phyloP scores from a whole-genome alignment of 2,797 vertebrate genomes.

The Enteromius treurensis region DNA sequence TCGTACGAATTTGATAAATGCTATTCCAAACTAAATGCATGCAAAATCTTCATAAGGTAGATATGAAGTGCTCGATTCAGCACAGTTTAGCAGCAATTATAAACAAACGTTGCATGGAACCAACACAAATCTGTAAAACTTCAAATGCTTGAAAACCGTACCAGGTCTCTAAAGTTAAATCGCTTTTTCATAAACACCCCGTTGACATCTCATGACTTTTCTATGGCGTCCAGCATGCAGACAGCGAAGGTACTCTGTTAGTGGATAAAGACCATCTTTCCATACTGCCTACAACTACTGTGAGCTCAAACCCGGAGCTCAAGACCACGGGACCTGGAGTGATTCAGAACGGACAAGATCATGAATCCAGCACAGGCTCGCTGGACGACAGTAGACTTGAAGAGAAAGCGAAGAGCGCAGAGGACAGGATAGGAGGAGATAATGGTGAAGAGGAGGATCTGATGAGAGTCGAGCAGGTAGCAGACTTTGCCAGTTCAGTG shows the following conservation, averaged over 20 bases:
- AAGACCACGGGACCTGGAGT: not conserved
- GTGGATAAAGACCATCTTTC: constrained; percentile 70
- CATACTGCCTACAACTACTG: constrained; percentile 67
- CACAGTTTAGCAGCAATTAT: not conserved
- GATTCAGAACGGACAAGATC: not conserved
- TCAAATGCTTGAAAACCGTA: not conserved
- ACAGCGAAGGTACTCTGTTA: constrained; percentile 84
- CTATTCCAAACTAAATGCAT: not conserved
- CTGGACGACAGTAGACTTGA: constrained; percentile 35
- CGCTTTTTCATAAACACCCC: constrained; percentile 43
- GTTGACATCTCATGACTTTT: constrained; percentile 69
- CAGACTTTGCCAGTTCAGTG: constrained; percentile 85
- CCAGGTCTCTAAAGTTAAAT: not conserved
- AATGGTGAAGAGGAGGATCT: constrained; percentile 75
- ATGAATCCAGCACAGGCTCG: constrained; percentile 63
- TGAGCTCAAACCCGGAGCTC: constrained; percentile 69
- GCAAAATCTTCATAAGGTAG: not conserved
- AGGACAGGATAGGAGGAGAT: constrained; percentile 61
- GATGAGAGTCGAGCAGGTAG: constrained; percentile 93
- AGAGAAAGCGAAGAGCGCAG: constrained; percentile 20
- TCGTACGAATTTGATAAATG: not conserved
- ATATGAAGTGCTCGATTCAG: too few species aligned
- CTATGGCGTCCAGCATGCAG: constrained; percentile 82
- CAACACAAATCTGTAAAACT: not conserved
- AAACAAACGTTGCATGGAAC: not conserved